These are phyloP conservation scores for Drosophila sechellia DNA, from an alignment of 1,140 invertebrate genomes.

Conservation along the genomic window DNA sequence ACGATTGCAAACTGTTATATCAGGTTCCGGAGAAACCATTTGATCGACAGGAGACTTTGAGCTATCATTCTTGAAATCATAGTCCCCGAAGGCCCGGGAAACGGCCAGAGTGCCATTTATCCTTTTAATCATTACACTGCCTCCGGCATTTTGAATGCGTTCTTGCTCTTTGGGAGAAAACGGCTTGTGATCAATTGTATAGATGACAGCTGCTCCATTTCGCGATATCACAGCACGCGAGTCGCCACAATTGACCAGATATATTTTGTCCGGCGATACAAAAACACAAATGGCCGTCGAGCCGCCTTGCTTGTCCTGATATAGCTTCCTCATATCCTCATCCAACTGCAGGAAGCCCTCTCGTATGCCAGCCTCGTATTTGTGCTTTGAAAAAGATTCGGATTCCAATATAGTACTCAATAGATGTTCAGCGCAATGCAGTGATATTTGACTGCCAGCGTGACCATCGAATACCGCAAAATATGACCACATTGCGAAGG, in stretches of 20 bases:
- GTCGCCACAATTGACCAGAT: constrained; percentile 28
- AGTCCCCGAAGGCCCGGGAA: constrained; percentile 27
- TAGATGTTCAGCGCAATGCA: constrained; percentile 12
- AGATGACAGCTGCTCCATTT: background rate
- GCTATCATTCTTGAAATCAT: constrained; percentile 1
- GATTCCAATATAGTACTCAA: background rate
- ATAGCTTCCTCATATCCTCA: constrained; percentile 1
- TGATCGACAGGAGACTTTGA: background rate
- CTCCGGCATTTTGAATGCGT: constrained; percentile 20
- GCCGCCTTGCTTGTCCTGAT: background rate
- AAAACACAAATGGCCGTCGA: constrained; percentile 20
- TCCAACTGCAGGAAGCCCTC: constrained; percentile 20
- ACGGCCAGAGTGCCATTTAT: constrained; percentile 30
- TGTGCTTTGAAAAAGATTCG: background rate
- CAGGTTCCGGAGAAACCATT: constrained; percentile 28
- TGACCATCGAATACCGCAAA: constrained; percentile 34
- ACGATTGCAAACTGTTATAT: constrained; percentile 12
- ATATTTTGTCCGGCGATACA: constrained; percentile 14
- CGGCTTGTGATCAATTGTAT: constrained; percentile 22
- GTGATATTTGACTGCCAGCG: constrained; percentile 3
- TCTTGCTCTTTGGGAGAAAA: background rate
- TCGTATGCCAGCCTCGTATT: background rate
- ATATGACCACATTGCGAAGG: constrained; percentile 1
- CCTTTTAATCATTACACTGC: constrained; percentile 19
- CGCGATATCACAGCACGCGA: constrained; percentile 15